Evolutionary conservation across 2,113 vertebrate genomes (phyloP), one percentile per base, ranked within the genome.

Genomic region (Nicator chloris): DNA sequence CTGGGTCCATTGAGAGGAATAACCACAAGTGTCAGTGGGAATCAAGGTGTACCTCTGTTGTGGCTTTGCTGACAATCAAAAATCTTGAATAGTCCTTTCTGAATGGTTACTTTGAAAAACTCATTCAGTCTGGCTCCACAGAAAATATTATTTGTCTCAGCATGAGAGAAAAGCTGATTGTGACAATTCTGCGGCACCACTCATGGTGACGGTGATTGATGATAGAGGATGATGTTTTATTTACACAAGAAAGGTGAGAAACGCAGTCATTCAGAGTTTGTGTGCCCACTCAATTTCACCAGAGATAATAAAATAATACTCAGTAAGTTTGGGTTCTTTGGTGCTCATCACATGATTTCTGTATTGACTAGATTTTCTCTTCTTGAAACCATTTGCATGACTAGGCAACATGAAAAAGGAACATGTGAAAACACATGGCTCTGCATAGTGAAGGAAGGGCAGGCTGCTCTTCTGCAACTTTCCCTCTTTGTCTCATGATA

Each of bases 291-390:
- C 39, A 59, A 0, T 88, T 83, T 35, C 72, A 45, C 31, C 37
- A 70, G 33, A 59, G 30, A 47, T 53, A 35, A n/a, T 70, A 39
- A 51, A 75, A 47, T 33, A 65, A 59, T 56, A 57, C 24, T 65
- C 1, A 0, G 6, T 68, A 71, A 64, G 6, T 51, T 49, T 71
- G 20, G 37, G 24, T 60, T 85, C 45, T 72, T 59, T 20, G n/a
- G 28, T 68, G 40, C 44, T 76, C 7, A 27, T 87, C 0, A 0
- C 2, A 9, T 79, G n/a, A n/a, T 78, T 79, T 61, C 13, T 69
- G 1, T 40, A 35, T 61, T 72, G 24, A 35, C 49, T 60, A 37
- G 24, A 20, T 86, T 77, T 90, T 81, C 51, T 86, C 9, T 24
- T 54, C n/a, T 60, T 73, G 18, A 63, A 91, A 49, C 35, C 44